Percentiles rank a stretch among this genome's conserved stretches.
phyloP scores from a whole-genome alignment of 2,797 vertebrate species.

The Limnodromus scolopaceus region DNA sequence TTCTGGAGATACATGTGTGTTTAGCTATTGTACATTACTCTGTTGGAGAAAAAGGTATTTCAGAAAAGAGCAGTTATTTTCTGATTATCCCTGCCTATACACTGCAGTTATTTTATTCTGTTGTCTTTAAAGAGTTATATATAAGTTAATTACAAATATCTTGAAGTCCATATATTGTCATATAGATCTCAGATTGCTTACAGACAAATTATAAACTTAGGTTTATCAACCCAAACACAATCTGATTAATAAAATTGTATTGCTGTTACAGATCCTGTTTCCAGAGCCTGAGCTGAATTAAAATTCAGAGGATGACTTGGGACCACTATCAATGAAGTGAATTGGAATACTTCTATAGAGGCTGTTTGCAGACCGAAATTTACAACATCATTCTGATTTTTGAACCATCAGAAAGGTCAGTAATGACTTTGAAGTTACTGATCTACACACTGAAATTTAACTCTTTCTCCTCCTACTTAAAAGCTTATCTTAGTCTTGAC shows the following conservation, averaged over 20 bases:
- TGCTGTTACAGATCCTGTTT: background rate
- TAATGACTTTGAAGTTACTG: background rate
- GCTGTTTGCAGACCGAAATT: background rate
- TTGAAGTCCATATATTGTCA: background rate
- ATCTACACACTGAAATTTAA: background rate
- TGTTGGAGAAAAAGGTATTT: background rate
- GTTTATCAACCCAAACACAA: background rate
- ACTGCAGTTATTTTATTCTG: background rate
- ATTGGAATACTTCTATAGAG: background rate
- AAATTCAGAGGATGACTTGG: background rate
- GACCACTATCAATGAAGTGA: background rate
- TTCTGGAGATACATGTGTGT: background rate
- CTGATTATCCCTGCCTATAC: background rate
- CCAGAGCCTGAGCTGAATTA: background rate
- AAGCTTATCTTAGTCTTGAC: background rate
- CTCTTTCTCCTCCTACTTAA: background rate
- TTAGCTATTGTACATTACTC: background rate
- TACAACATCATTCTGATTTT: background rate
- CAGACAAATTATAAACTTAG: background rate
- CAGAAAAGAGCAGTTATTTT: background rate
- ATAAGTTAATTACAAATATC: background rate
- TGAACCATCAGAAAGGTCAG: background rate
- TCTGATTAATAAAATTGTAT: constrained; percentile 20
- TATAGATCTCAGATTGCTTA: background rate
- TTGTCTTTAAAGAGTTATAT: background rate